Base-by-base conservation (phyloP, 1,140 invertebrate genomes). In the Zaprionus tsacasi region DNA sequence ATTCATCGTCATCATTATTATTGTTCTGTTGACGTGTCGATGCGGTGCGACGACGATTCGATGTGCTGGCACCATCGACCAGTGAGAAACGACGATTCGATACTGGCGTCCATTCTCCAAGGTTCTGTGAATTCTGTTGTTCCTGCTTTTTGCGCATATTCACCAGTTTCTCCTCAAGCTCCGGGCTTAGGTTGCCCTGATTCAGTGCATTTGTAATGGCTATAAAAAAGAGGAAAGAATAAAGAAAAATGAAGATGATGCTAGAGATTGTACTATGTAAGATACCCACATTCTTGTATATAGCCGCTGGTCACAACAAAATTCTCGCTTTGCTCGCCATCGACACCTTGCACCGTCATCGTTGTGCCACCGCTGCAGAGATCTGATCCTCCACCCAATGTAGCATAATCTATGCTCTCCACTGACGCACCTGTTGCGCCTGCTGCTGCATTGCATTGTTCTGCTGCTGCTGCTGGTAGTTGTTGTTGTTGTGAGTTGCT, bases 141-240 rank as follows among this genome's bases (percentile, higher is more conserved):
- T 97, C 96, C 79, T 97, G 97, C 83, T 98, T 97, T 35, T 96
- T 95, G 91, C 98, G 97, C 72, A 98, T 94, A 76, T 97, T 97
- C 4, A 98, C 93, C 21, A 99, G 91, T 91, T 98, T 98, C 76
- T 98, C 97, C 92, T 98, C 97, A 55, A 98, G 97, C 93, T 98
- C 98, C 1, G 98, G 97, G 92, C 97, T 97, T 12, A 98, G 93
- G 92, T 98, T 98, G 85, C 97, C 96, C 92, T 96, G 96, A 91
- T 96, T 97, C 40, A 98, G 92, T 7, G 96, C 96, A 92, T 95
- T 96, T 93, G 96, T 96, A 65, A 97, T 97, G 3, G 96, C 96
- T 97, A 91, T 8, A 52, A 21, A 21, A 21, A 21, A 21, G 66
- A 33, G 35, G 25, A 50, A 64, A 25, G 2, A 8, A 8, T 17